phyloP scores from a whole-genome alignment of 1,140 invertebrate genomes.

The Pissodes strobi region DNA sequence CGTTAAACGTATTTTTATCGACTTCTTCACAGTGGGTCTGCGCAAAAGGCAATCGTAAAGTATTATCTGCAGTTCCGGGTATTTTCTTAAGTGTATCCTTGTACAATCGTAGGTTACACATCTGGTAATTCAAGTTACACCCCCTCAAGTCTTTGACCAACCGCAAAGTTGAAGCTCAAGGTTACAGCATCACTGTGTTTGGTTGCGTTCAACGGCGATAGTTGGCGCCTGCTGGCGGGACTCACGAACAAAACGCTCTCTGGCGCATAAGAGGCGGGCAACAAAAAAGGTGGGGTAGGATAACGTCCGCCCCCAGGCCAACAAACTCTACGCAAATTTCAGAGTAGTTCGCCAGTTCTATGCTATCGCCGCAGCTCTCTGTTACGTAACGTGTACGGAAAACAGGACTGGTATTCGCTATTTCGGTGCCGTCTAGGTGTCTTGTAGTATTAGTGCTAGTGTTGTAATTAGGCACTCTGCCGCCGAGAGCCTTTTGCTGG shows the following conservation, averaged over 20 bases:
- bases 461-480: slow-evolving; percentile 11
- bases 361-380: slow-evolving; percentile 14
- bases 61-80: neutral
- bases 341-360: slow-evolving; percentile 36
- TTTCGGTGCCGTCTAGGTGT: neutral
- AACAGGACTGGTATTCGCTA: neutral
- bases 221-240: slow-evolving; percentile 42
- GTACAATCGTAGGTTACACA: slow-evolving; percentile 6
- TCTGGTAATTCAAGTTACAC: slow-evolving; percentile 40
- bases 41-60: too few species aligned
- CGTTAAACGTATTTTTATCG: too few species aligned
- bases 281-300: slow-evolving; percentile 1
- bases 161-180: slow-evolving; percentile 46
- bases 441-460: neutral
- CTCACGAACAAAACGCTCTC: too few species aligned
- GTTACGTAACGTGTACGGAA: neutral
- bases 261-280: slow-evolving; percentile 23
- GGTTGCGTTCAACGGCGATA: slow-evolving; percentile 50
- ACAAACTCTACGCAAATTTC: slow-evolving; percentile 46
- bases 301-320: slow-evolving; percentile 38
- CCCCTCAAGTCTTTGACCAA: slow-evolving; percentile 45
- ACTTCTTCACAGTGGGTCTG: too few species aligned
- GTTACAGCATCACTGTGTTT: slow-evolving; percentile 43
- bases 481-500: slow-evolving; percentile 17
- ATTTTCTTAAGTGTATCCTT: neutral